Percentiles rank a stretch among this genome's conserved stretches.
Evolutionary conservation across 2,888 invertebrate genomes (phyloP).

Genomic region (Cactoblastis cactorum): DNA sequence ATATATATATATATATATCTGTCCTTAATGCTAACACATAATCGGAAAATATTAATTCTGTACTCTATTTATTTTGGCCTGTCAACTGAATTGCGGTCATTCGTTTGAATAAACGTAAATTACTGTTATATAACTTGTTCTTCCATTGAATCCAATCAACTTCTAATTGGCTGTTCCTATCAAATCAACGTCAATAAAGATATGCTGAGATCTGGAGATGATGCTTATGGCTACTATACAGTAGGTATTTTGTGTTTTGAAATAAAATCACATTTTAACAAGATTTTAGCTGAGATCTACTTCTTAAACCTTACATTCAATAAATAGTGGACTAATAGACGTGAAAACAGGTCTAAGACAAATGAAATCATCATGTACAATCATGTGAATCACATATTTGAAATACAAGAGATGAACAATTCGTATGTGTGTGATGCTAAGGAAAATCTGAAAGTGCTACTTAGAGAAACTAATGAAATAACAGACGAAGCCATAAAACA

Average conservation of each 20-base stretch:
- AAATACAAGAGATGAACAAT: neutral
- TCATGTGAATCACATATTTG: too few species aligned
- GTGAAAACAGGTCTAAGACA: too few species aligned
- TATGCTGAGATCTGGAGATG: neutral
- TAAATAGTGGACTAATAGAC: too few species aligned
- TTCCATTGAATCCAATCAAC: neutral
- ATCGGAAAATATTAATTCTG: neutral
- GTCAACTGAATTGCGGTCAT: neutral
- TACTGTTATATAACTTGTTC: slow-evolving; percentile 2
- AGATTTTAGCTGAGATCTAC: too few species aligned
- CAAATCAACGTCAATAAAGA: neutral
- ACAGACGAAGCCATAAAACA: neutral
- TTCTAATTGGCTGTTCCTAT: neutral
- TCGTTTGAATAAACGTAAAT: neutral
- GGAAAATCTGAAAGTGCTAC: neutral
- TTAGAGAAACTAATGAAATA: neutral
- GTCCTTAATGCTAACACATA: too few species aligned
- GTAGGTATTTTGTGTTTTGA: neutral
- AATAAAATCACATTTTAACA: too few species aligned
- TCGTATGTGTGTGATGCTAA: neutral
- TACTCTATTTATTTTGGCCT: neutral
- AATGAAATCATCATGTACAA: too few species aligned
- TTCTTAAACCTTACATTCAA: too few species aligned
- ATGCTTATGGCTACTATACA: neutral
- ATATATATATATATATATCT: too few species aligned